A percentile compares a stretch with the other conserved stretches of the same genome.
Evolutionary conservation across 1,140 invertebrate genomes (phyloP).

Genomic region (Cotesia chilonis): DNA sequence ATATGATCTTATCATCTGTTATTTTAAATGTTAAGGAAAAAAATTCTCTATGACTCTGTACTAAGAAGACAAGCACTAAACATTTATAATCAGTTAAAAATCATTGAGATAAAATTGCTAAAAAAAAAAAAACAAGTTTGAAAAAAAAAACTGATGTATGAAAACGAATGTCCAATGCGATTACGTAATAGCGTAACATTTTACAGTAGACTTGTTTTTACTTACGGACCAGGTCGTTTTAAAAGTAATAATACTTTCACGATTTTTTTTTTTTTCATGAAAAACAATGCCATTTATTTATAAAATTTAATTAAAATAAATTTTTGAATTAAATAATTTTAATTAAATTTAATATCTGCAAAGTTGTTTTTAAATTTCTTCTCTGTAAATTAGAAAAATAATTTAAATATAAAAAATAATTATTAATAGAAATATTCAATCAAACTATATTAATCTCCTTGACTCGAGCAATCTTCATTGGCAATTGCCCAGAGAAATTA

Average conservation of each 20-base stretch:
- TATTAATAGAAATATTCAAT: not conserved
- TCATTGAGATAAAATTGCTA: no score
- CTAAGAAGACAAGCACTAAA: no score
- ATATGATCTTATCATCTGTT: no score
- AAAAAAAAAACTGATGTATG: not conserved
- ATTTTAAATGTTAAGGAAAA: no score
- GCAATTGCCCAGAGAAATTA: constrained; percentile 34
- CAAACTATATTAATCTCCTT: not conserved
- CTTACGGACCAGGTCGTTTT: not conserved
- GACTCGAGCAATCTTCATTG: constrained; percentile 25
- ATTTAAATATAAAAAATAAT: not conserved
- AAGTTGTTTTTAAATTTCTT: not conserved
- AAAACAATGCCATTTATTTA: not conserved
- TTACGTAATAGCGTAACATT: not conserved
- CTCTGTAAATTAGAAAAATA: not conserved
- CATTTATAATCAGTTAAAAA: no score
- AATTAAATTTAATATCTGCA: not conserved
- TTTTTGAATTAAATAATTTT: not conserved
- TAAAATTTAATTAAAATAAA: no score
- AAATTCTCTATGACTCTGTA: no score
- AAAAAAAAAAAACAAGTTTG: not conserved
- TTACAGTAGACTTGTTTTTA: constrained; percentile 11
- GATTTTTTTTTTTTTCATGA: not conserved
- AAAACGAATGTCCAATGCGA: not conserved
- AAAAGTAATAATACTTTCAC: constrained; percentile 16